These are phyloP conservation scores for Pyrgilauda ruficollis DNA, from an alignment of 2,113 vertebrate species.

Conservation along the genomic window DNA sequence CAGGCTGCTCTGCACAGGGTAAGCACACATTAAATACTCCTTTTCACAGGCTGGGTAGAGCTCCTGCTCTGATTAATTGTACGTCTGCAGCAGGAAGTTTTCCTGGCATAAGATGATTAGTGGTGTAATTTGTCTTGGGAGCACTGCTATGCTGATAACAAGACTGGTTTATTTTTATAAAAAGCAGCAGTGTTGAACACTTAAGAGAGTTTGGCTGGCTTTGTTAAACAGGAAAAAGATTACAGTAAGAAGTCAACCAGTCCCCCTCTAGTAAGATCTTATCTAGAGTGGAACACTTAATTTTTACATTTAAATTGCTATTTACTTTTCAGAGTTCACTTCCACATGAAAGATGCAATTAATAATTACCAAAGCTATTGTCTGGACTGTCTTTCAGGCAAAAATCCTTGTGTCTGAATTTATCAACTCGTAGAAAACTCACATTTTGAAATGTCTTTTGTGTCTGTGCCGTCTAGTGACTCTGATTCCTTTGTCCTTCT, in stretches of 20 bases:
- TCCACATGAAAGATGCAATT: not conserved
- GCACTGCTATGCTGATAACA: constrained; percentile 32
- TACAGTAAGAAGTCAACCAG: not conserved
- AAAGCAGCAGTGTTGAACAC: not conserved
- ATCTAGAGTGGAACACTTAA: not conserved
- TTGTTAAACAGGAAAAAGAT: not conserved
- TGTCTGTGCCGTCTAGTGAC: not conserved
- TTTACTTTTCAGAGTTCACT: not conserved
- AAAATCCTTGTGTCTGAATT: not conserved
- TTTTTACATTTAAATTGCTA: constrained; percentile 6
- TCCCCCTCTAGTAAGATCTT: constrained; percentile 2
- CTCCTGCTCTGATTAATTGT: not conserved
- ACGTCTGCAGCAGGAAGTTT: not conserved
- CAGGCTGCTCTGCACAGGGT: not conserved
- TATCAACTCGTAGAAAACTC: not conserved
- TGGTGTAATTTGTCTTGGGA: constrained; percentile 25
- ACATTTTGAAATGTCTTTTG: not conserved
- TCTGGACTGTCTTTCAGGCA: not conserved
- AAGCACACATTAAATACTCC: not conserved
- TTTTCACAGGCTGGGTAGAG: not conserved
- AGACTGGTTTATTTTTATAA: not conserved
- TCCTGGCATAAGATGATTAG: not conserved
- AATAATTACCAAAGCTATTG: not conserved
- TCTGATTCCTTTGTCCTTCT: not conserved
- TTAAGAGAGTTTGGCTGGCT: constrained; percentile 8